Conservation (phyloP, 2,113 vertebrate species). For the Bubalus kerabau region DNA sequence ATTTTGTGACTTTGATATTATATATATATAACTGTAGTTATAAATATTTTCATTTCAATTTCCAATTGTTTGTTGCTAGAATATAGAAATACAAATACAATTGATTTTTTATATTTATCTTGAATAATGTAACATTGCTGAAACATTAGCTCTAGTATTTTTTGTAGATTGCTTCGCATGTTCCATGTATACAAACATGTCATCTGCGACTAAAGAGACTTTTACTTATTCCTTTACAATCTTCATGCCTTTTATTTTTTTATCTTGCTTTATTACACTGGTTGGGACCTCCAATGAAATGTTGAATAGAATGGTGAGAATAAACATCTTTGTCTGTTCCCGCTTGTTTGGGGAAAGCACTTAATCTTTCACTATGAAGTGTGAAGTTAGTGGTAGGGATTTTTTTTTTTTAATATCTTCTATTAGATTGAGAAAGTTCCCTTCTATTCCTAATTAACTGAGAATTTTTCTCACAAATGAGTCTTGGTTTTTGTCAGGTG, state of each 20-base stretch:
- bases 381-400: background rate
- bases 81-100: constrained; percentile 7
- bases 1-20: background rate
- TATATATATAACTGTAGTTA: background rate
- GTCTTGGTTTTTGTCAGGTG: background rate
- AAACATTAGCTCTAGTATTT: background rate
- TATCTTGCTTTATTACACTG: constrained; percentile 16
- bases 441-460: constrained; percentile 23
- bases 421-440: background rate
- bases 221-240: constrained; percentile 42
- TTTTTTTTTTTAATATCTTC: background rate
- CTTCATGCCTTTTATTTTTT: constrained; percentile 28
- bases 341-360: background rate
- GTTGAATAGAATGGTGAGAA: background rate
- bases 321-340: background rate
- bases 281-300: background rate
- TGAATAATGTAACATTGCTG: background rate
- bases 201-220: constrained; percentile 9
- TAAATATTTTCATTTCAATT: constrained; percentile 12
- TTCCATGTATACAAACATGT: background rate
- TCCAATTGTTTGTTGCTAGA: background rate
- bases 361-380: constrained; percentile 16
- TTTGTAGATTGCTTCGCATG: background rate
- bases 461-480: constrained; percentile 5
- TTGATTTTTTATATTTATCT: constrained; percentile 20